Evolutionary conservation across 2,888 invertebrate species (phyloP).

Genomic region (Drosophila macrospina): DNA sequence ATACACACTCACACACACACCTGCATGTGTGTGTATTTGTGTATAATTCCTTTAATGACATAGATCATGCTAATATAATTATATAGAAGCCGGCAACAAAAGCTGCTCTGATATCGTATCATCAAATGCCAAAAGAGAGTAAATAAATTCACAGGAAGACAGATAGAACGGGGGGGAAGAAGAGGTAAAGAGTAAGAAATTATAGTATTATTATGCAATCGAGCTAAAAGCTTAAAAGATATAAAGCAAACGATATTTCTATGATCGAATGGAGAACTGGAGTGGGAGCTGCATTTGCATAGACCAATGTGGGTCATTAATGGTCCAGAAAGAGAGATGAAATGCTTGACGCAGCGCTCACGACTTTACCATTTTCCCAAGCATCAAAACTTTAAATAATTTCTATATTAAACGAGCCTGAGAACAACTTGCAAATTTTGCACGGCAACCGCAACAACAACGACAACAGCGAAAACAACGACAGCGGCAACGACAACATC

Average conservation of each 20-base stretch:
- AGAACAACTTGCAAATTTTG: slow-evolving; percentile 71
- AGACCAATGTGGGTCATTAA: slow-evolving; percentile 58
- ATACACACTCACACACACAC: slow-evolving; percentile 23
- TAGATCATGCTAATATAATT: slow-evolving; percentile 81
- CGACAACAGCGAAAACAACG: slow-evolving; percentile 5
- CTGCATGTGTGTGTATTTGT: slow-evolving; percentile 31
- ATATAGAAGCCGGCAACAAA: slow-evolving; percentile 65
- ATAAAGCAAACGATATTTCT: slow-evolving; percentile 2
- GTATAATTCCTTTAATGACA: slow-evolving; percentile 69
- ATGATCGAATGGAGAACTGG: neutral
- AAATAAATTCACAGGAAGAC: slow-evolving; percentile 30
- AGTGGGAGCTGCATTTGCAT: slow-evolving; percentile 42
- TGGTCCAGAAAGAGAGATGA: slow-evolving; percentile 47
- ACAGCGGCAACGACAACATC: slow-evolving; percentile 9
- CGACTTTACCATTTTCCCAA: slow-evolving; percentile 67
- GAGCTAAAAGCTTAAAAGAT: slow-evolving; percentile 22
- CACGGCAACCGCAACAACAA: slow-evolving; percentile 61
- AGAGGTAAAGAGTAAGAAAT: neutral
- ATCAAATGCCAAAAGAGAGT: slow-evolving; percentile 51
- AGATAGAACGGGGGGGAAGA: neutral
- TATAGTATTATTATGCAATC: slow-evolving; percentile 50
- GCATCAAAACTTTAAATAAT: slow-evolving; percentile 70
- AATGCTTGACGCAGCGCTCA: slow-evolving; percentile 59
- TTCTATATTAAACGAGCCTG: slow-evolving; percentile 78
- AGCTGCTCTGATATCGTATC: slow-evolving; percentile 63